A percentile compares a stretch with the other conserved stretches of the same genome.
These are phyloP conservation scores for Hoplodrina blanda DNA, from an alignment of 2,888 invertebrate species.

Conservation along the genomic window DNA sequence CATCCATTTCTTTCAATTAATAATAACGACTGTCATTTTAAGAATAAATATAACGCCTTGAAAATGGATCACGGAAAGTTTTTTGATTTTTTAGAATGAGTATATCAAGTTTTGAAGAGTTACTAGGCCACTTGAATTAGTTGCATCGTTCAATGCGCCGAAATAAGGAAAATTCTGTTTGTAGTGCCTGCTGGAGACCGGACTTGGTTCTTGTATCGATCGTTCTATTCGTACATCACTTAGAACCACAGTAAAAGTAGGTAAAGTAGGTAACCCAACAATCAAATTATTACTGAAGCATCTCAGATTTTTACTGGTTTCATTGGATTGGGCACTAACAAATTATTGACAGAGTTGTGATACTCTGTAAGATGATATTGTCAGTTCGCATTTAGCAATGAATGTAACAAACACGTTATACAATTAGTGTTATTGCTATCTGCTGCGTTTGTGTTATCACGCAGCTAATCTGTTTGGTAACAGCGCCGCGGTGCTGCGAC, in stretches of 20 bases:
- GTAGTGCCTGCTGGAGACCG: not conserved
- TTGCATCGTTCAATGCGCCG: conserved; percentile 8
- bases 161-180: conserved; percentile 2
- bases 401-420: conserved; percentile 26
- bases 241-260: no score
- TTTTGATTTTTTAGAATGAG: no score
- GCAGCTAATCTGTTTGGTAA: conserved; percentile 36
- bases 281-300: not conserved
- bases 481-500: not conserved
- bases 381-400: conserved; percentile 17
- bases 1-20: no score
- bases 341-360: not conserved
- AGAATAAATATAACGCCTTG: no score
- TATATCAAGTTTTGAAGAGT: no score
- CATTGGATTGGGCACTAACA: not conserved
- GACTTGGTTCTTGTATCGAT: not conserved
- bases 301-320: not conserved
- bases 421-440: conserved; percentile 33
- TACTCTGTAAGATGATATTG: conserved; percentile 12
- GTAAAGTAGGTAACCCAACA: no score
- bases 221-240: not conserved
- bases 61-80: no score
- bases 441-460: conserved; percentile 35
- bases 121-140: no score
- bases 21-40: no score